These are phyloP conservation scores for Ichneumoninae sp. DNA, from an alignment of 2,888 invertebrate genomes.

Conservation along the genomic window DNA sequence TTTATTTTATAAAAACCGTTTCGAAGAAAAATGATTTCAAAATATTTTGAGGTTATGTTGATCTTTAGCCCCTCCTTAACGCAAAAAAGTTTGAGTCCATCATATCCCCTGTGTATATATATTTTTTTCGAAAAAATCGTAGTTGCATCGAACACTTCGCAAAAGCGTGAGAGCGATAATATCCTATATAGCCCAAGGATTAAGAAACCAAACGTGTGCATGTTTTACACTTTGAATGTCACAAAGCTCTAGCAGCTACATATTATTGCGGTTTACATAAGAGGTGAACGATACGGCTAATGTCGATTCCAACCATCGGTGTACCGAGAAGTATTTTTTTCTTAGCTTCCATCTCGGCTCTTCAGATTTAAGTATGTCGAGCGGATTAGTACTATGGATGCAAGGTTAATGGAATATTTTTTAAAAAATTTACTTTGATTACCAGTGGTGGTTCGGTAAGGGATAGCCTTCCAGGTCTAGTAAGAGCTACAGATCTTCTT, in stretches of 20 bases:
- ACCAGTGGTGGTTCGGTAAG: constrained; percentile 76
- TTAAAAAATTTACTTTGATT: constrained; percentile 32
- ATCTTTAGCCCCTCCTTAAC: no score
- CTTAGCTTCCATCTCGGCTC: background rate
- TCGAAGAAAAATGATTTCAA: no score
- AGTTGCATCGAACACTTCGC: background rate
- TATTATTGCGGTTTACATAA: constrained; percentile 57
- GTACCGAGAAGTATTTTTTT: constrained; percentile 12
- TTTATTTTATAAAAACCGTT: no score
- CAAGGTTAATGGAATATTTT: background rate
- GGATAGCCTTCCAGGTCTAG: constrained; percentile 76
- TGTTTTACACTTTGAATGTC: constrained; percentile 64
- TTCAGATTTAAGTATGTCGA: background rate
- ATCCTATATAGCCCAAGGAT: constrained; percentile 47
- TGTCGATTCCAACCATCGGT: background rate
- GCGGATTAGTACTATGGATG: background rate
- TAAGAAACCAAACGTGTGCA: constrained; percentile 69
- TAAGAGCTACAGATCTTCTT: constrained; percentile 66
- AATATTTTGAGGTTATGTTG: no score
- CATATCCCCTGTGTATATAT: background rate
- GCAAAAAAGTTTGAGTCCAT: no score
- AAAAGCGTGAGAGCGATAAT: background rate
- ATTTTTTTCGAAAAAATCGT: background rate
- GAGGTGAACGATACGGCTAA: background rate
- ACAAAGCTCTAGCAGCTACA: constrained; percentile 51